Base-by-base conservation (phyloP, 37 sponge, comb jelly and placozoan species). In the Bolinopsis microptera region DNA sequence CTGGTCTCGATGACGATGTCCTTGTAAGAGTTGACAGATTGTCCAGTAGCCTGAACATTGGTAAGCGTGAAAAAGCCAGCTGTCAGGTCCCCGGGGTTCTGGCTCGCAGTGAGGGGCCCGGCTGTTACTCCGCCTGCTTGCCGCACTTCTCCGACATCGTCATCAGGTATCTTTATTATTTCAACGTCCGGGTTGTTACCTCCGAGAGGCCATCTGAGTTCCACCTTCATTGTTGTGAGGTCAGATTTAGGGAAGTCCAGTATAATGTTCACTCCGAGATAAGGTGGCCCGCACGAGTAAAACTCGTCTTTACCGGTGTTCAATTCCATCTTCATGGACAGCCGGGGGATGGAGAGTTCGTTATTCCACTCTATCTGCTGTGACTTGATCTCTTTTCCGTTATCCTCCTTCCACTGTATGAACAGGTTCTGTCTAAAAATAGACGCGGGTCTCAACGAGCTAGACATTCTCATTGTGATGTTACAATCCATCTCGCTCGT, bases 281-380 rank as follows among this genome's bases (percentile, higher is more conserved):
- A 40, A 41, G 90, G 90, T 39, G 90, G 90, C 13, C 90, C 90
- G 22, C 90, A 86, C 61, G 90, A 39, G 90, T 86, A 86, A 38
- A 86, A 86, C 23, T 35, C 39, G 61, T 86, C 90, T 8, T 39
- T 40, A n/a, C 90, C 90, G 61, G 13, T 30, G 31, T 86, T 41
- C 36, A 86, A 48, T 40, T 2, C 30, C n/a, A 86, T 35, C 0
- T n/a, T 27, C 26, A 86, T 24, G 30, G 0, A n/a, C 30, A 86
- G 61, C 3, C 36, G n/a, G 30, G 90, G 61, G n/a, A 86, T 41
- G 61, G 41, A 13, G n/a, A 86, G 41, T 13, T 13, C 35, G 61
- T 41, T 24, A 48, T n/a, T 41, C 61, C 61, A 39, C 30, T 86
- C 90, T 28, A 41, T 25, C 61, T n/a, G 0, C 0, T 86, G 16